Percentiles rank a stretch among this genome's conserved stretches.
These are phyloP conservation scores for Cuniculus paca DNA, from an alignment of 2,797 vertebrate species.

Conservation along the genomic window DNA sequence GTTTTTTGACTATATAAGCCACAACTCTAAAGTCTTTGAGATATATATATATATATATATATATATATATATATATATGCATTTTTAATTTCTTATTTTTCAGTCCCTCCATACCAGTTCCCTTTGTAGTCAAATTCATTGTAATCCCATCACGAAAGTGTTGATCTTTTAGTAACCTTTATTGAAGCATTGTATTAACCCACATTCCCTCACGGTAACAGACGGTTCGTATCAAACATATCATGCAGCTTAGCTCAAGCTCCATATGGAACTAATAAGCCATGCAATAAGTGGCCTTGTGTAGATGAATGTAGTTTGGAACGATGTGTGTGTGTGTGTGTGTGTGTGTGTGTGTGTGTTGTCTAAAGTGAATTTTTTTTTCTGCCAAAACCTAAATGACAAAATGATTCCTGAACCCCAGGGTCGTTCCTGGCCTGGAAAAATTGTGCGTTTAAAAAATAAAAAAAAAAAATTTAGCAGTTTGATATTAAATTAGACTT, in stretches of 20 bases:
- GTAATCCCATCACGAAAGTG: constrained; percentile 86
- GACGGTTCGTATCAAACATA: constrained; percentile 83
- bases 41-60: too few relatives aligned
- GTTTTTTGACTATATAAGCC: constrained; percentile 58
- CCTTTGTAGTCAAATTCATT: constrained; percentile 83
- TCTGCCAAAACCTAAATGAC: constrained; percentile 70
- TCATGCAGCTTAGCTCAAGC: constrained; percentile 74
- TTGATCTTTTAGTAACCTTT: constrained; percentile 86
- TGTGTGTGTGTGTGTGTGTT: neutral
- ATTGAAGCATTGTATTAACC: constrained; percentile 84
- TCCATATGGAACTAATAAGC: constrained; percentile 88
- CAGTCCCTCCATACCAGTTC: constrained; percentile 75
- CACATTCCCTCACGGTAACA: constrained; percentile 83
- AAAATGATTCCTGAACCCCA: constrained; percentile 74
- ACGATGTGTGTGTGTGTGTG: constrained; percentile 12
- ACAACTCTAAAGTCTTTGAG: constrained; percentile 72
- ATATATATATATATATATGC: too few relatives aligned
- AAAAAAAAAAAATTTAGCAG: constrained; percentile 70
- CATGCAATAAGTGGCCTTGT: constrained; percentile 81
- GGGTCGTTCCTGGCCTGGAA: constrained; percentile 60
- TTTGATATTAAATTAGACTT: constrained; percentile 61
- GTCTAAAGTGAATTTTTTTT: constrained; percentile 80
- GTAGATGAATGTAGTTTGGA: constrained; percentile 55
- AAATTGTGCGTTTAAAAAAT: constrained; percentile 69
- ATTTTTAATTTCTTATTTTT: constrained; percentile 66